Evolutionary conservation across 2,113 vertebrate genomes (phyloP).

Genomic region (Pollimyrus isidori): DNA sequence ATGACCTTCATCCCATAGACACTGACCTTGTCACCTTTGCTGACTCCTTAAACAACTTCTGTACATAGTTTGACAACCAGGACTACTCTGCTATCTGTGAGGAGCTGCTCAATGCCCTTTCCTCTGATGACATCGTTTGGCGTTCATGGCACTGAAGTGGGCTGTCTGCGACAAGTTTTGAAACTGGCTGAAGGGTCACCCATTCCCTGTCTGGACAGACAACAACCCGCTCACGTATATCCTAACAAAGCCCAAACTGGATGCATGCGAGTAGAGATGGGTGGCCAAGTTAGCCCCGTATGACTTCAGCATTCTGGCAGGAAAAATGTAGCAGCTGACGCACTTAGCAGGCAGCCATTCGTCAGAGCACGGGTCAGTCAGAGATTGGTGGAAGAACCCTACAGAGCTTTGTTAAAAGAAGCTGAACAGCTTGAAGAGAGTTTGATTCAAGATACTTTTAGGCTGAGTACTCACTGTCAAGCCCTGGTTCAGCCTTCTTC

Average conservation of each 20-base stretch:
- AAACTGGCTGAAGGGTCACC: slow-evolving; percentile 1
- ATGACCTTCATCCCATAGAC: no score
- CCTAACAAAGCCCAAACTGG: neutral
- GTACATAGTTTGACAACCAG: no score
- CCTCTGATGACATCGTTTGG: neutral
- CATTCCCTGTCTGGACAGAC: neutral
- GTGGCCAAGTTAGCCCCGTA: no score
- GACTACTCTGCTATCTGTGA: no score
- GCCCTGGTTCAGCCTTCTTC: neutral
- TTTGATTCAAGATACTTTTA: slow-evolving; percentile 13
- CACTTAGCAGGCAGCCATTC: neutral
- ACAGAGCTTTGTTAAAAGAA: neutral
- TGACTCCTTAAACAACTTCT: no score
- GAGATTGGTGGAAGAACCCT: neutral
- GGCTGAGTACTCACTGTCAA: neutral
- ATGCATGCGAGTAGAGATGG: neutral
- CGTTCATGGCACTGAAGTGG: slow-evolving; percentile 6
- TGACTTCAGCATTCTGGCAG: no score
- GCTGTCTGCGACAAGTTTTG: slow-evolving; percentile 9
- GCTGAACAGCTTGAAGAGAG: neutral
- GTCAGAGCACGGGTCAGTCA: neutral
- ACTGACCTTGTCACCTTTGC: no score
- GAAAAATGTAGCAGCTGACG: no score
- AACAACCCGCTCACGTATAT: slow-evolving; percentile 8
- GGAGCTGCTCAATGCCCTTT: no score